Base-by-base conservation (phyloP, 2,113 vertebrate genomes). In the Callithrix jacchus region DNA sequence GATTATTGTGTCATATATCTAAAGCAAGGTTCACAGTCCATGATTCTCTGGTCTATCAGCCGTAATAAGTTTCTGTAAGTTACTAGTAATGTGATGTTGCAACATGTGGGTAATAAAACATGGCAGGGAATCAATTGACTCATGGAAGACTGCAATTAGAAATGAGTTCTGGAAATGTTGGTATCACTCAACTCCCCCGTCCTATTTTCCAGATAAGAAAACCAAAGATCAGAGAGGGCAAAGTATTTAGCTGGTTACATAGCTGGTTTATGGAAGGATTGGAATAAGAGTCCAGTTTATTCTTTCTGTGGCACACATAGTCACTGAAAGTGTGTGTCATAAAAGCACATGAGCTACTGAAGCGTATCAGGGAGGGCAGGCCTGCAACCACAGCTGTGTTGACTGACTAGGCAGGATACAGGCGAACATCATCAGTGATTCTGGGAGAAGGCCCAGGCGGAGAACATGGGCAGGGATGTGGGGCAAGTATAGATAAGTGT, bases 11-110 rank as follows among this genome's bases (percentile, higher is more conserved):
- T 92, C 68, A 56, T 21, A 8, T 40, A 37, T 23, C 49, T 81
- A 47, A 23, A n/a, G 37, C 80, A 95, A 92, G 40, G 70, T 95
- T 96, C 87, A 96, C 11, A 49, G 68, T 94, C 40, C 83, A 74
- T 47, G 8, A 12, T 21, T 89, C 56, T 71, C 52, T 40, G 32
- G 35, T 12, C 68, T 94, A 54, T 96, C 8, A 58, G 30, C 35
- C 6, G 6, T 58, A 49, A 64, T n/a, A 30, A 35, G 58, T 87
- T 95, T 61, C 40, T 2, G 0, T 52, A 88, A 66, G 20, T 71
- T 77, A 18, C 45, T 83, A 56, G 47, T 52, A 61, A 76, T 90
- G 20, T 30, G 8, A 84, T 27, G 35, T 90, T 47, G 10, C 23
- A 58, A n/a, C 25, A 20, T 5, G 4, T 47, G 35, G 52, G 58